These are phyloP conservation scores for Calidris pygmaea DNA, from an alignment of 2,113 vertebrate genomes.

Conservation along the genomic window DNA sequence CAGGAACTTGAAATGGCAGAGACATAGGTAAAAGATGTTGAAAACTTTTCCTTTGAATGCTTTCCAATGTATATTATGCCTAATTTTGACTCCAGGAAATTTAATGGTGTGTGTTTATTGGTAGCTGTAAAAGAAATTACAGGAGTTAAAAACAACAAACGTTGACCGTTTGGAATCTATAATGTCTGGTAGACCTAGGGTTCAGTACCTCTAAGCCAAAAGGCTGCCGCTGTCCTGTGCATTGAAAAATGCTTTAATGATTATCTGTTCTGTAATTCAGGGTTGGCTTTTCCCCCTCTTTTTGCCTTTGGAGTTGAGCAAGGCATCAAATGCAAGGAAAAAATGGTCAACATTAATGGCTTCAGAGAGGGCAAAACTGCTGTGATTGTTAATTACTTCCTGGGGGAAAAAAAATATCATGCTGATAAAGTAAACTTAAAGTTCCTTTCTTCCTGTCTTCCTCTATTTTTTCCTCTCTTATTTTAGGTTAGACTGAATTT, in stretches of 20 bases:
- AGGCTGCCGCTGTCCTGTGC: not conserved
- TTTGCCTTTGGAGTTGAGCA: not conserved
- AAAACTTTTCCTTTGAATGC: not conserved
- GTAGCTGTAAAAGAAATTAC: not conserved
- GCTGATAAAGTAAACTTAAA: not conserved
- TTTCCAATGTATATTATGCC: not conserved
- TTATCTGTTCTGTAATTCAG: not conserved
- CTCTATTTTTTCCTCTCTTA: not conserved
- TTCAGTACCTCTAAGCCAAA: not conserved
- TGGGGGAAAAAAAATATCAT: not conserved
- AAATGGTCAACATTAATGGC: not conserved
- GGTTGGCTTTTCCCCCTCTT: rapidly evolving
- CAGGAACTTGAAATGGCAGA: not conserved
- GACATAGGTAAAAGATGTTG: not conserved
- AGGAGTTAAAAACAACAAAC: not conserved
- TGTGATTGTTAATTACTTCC: not conserved
- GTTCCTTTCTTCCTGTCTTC: not conserved
- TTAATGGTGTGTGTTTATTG: not conserved
- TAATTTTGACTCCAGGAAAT: not conserved
- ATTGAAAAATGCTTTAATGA: not conserved
- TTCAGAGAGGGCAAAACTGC: not conserved
- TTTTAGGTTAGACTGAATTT: not conserved
- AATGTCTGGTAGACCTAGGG: not conserved
- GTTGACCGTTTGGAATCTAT: not conserved
- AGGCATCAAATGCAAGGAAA: not conserved